A percentile compares a stretch with the other conserved stretches of the same genome.
Conservation (phyloP, 2,888 invertebrate species). For the Oscheius myriophilus region DNA sequence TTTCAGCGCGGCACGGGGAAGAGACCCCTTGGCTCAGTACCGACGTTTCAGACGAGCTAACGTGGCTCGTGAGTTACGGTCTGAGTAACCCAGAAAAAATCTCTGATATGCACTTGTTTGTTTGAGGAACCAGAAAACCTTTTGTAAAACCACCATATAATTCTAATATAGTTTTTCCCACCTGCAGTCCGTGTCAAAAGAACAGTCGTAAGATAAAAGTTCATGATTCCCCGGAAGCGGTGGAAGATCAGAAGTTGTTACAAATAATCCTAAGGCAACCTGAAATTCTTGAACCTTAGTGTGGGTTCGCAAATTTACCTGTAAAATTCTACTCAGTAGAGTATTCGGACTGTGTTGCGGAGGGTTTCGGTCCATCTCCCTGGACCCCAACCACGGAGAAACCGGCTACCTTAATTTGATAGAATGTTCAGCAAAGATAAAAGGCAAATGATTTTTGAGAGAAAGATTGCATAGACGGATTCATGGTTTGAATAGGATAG, state of each 20-base stretch:
- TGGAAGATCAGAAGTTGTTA: constrained; percentile 66
- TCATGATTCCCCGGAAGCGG: constrained; percentile 45
- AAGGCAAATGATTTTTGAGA: neutral
- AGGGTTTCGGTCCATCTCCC: constrained; percentile 23
- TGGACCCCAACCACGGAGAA: constrained; percentile 5
- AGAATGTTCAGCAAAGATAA: neutral
- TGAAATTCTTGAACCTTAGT: constrained; percentile 23
- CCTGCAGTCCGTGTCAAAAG: constrained; percentile 63
- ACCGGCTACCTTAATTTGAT: neutral
- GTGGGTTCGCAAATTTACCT: constrained; percentile 31
- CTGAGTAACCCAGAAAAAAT: too few relatives aligned
- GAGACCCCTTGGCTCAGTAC: too few relatives aligned
- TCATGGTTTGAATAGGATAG: constrained; percentile 8
- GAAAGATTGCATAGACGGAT: neutral
- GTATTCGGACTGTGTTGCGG: constrained; percentile 42
- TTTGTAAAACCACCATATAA: too few relatives aligned
- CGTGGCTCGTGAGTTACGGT: too few relatives aligned
- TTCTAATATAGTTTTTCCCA: constrained; percentile 32
- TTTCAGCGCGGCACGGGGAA: too few relatives aligned
- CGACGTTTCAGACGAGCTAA: too few relatives aligned
- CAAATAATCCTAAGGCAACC: constrained; percentile 68
- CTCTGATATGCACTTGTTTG: too few relatives aligned
- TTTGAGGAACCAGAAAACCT: too few relatives aligned
- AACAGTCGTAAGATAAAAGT: constrained; percentile 61
- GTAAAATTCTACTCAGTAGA: constrained; percentile 51